These are phyloP conservation scores for Habroteleia sp. DNA, from an alignment of 2,888 invertebrate genomes.

Conservation along the genomic window DNA sequence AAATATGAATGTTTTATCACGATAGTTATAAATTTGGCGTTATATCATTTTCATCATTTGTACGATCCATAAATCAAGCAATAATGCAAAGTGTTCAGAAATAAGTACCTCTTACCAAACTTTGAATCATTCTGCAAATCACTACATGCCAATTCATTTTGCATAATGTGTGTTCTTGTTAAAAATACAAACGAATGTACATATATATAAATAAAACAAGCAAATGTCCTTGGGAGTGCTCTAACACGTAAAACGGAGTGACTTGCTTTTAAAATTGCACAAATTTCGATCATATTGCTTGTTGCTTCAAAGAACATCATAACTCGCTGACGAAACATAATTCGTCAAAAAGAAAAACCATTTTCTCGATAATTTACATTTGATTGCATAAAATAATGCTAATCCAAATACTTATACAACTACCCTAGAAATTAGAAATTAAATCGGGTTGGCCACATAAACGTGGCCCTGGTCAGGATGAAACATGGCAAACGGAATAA, in stretches of 20 bases:
- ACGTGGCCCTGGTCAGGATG: too few relatives aligned
- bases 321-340: too few relatives aligned
- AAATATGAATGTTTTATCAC: slow-evolving; percentile 55
- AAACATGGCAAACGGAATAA: too few relatives aligned
- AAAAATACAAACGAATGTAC: slow-evolving; percentile 31
- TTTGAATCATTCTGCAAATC: slow-evolving; percentile 61
- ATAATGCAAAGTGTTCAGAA: slow-evolving; percentile 61
- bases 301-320: background rate
- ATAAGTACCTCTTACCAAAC: slow-evolving; percentile 61
- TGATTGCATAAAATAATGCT: too few relatives aligned
- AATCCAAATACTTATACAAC: too few relatives aligned
- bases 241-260: slow-evolving; percentile 7
- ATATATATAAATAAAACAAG: slow-evolving; percentile 48
- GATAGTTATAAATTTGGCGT: slow-evolving; percentile 53
- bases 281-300: slow-evolving; percentile 10
- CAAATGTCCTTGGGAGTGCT: slow-evolving; percentile 60
- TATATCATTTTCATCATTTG: slow-evolving; percentile 58
- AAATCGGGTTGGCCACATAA: too few relatives aligned
- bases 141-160: slow-evolving; percentile 60
- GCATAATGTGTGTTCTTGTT: slow-evolving; percentile 54
- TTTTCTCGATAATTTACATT: too few relatives aligned
- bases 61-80: slow-evolving; percentile 59
- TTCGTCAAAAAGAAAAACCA: too few relatives aligned
- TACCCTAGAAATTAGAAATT: too few relatives aligned
- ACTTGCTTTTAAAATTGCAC: slow-evolving; percentile 15